Evolutionary conservation across 2,797 vertebrate species (phyloP), one percentile per base, ranked within the genome.

Genomic region (Chrysocyon brachyurus): DNA sequence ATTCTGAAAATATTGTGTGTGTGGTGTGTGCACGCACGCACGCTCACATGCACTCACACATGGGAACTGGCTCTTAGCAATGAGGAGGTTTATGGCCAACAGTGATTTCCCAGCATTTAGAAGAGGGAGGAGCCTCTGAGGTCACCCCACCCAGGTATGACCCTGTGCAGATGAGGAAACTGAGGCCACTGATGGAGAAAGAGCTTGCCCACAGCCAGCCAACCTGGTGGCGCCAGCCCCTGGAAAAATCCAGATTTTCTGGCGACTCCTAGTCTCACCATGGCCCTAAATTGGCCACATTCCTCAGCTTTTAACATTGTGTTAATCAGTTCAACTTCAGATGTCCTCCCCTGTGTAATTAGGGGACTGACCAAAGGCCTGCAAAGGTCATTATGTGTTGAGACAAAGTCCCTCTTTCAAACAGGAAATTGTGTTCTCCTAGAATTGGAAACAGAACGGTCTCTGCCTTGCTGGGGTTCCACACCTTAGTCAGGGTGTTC

Each of bases 331-430:
- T 85, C 1, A 22, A 46, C 28, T n/a, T 94, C 75, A 70, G 75
- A 28, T 4, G 1, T 57, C 72, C 17, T 16, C 26, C 33, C 26
- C 83, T 31, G 22, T 36, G 68, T 91, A 1, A 75, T 59, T n/a
- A 33, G 49, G 52, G 84, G 64, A 87, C 31, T 2, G 36, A 33
- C 36, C 28, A 36, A 17, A 64, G 26, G 90, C 54, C 95, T 96
- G 81, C 40, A 49, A 66, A 90, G 57, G 10, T 77, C 70, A 72
- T 96, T 63, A 56, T 22, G 11, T 56, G 16, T 49, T 57, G 26
- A 78, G 88, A 87, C 93, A 91, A 77, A 87, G 63, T 40, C 61
- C 72, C 52, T 84, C 49, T 68, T 90, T 92, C 91, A 64, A 40
- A 87, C 22, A 72, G 94, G 93, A 97, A 92, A 57, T 26, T 84